phyloP scores from a whole-genome alignment of 2,797 vertebrate species.

The Cossypha caffra region DNA sequence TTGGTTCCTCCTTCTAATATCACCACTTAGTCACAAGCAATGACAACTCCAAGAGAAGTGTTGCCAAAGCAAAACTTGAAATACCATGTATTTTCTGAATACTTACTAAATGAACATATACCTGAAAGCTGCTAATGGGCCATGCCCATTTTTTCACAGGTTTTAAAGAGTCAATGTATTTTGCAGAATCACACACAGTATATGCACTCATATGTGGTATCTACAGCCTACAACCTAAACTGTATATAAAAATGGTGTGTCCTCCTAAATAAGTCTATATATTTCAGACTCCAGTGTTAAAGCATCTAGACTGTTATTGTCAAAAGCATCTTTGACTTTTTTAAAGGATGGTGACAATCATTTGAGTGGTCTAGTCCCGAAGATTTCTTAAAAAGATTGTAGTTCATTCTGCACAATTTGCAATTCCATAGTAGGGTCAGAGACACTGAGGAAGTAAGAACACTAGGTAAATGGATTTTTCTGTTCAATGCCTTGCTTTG shows the following conservation, averaged over 20 bases:
- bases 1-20: neutral
- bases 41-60: neutral
- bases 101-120: neutral
- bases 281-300: neutral
- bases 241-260: neutral
- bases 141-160: neutral
- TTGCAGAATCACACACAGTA: neutral
- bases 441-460: neutral
- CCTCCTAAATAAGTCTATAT: neutral
- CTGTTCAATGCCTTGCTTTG: conserved; percentile 13
- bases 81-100: neutral
- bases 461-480: neutral
- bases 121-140: neutral
- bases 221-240: neutral
- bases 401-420: neutral
- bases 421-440: neutral
- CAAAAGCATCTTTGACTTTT: neutral
- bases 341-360: neutral
- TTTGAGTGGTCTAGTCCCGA: neutral
- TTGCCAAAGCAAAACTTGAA: neutral
- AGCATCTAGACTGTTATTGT: neutral
- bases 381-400: neutral
- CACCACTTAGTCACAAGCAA: neutral
- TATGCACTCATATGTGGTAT: neutral
- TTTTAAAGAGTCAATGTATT: neutral